Conservation (phyloP, 1,140 invertebrate genomes). For the Drosophila carrolli region DNA sequence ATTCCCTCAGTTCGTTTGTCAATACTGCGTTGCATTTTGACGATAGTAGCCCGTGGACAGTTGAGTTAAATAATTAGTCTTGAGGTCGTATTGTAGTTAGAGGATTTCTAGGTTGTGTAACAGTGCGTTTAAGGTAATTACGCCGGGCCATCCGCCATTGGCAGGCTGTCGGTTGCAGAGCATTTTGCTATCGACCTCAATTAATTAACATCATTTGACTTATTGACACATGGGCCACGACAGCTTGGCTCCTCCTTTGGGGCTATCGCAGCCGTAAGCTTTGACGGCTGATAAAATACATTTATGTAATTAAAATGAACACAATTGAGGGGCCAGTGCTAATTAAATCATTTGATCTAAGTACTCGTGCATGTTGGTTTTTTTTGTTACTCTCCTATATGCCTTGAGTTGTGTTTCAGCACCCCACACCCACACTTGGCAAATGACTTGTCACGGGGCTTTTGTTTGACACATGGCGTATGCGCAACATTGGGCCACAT, state of each 20-base stretch:
- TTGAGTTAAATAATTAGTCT: conserved; percentile 6
- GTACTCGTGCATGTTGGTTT: conserved; percentile 34
- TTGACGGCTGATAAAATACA: conserved; percentile 69
- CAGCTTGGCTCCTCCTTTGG: conserved; percentile 8
- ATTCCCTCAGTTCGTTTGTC: conserved; percentile 20
- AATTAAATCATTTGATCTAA: conserved; percentile 75
- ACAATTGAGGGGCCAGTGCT: conserved; percentile 76
- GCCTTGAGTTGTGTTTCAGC: conserved; percentile 2
- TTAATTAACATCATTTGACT: conserved; percentile 83
- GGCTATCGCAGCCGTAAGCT: conserved; percentile 15
- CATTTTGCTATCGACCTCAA: conserved; percentile 66
- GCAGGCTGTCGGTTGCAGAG: conserved; percentile 59
- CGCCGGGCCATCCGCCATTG: conserved; percentile 36
- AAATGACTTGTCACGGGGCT: conserved; percentile 63
- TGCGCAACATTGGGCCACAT: conserved; percentile 51
- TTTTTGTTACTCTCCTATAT: conserved; percentile 6
- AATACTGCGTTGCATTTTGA: conserved; percentile 25
- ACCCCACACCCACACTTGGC: conserved; percentile 9
- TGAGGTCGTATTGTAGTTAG: not conserved
- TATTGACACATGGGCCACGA: conserved; percentile 68
- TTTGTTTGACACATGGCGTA: conserved; percentile 53
- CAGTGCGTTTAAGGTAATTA: conserved; percentile 54
- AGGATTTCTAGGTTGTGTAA: conserved; percentile 44
- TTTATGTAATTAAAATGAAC: conserved; percentile 77
- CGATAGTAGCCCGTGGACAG: not conserved